Evolutionary conservation across 2,888 invertebrate species (phyloP), one percentile per base, ranked within the genome.

Genomic region (Ochropleura leucogaster): DNA sequence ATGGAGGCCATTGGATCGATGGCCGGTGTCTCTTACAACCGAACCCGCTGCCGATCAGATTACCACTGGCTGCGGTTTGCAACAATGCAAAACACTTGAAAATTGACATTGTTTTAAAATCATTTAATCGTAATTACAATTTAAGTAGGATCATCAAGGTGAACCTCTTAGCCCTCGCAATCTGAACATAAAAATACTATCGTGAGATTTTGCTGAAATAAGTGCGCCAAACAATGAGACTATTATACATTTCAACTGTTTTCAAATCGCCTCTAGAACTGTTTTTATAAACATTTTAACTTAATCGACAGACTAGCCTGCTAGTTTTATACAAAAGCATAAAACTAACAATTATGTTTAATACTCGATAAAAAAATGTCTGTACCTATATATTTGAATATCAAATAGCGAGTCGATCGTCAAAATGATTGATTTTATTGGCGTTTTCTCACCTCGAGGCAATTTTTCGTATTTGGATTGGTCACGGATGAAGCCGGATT

Each of bases 11-110:
- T 62, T 81, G 87, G 87, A 86, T 68, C 85, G 84, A 82, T 74
- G 79, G 78, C 83, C 84, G 89, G 91, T 94, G 89, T 94, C 90
- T 83, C 86, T 93, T 94, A 89, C 92, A 89, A 72, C 77, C 83
- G 74, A 86, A 84, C 84, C 84, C 74, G 79, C 84, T 71, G 60
- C 69, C 67, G 73, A 83, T 92, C 89, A 80, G 80, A 88, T 92
- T 91, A 88, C 91, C 49, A 67, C 74, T 73, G 70, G 60, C 77
- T 89, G 91, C 84, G 90, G 91, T 91, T 90, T 89, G 81, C 68
- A 82, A 83, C 82, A 77, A 72, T 73, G 72, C 79, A 81, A 83
- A 84, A 84, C 69, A 74, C 68, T 79, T 77, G 53, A 80, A 80
- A 74, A 69, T 59, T 63, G 9, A 69, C 67, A 70, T 72, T 72